Base-by-base conservation (phyloP, 2,113 vertebrate genomes). In the Prietella phreatophila region DNA sequence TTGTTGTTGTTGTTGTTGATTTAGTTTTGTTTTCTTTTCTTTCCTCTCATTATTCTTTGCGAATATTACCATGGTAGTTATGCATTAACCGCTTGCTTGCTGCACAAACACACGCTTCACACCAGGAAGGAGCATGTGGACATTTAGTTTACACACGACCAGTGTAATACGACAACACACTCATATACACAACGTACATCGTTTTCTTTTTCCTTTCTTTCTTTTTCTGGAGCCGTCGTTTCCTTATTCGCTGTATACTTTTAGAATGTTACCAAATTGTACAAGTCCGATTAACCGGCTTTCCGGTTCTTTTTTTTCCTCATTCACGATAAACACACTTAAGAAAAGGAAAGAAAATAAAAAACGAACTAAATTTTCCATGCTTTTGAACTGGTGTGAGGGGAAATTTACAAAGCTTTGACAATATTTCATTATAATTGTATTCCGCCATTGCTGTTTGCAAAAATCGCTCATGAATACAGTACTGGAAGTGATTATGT, bases 401-500 rank as follows among this genome's bases (percentile, higher is more conserved):
- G 91, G 91, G 90, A 92, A 90, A 93, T 92, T 91, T 90, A 93
- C 92, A 92, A 82, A 36, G 93, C 93, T 95, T 94, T 94, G 92
- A 87, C 89, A 92, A 93, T 92, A 94, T 94, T 95, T 88, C 88
- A 93, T 95, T 94, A 94, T 95, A 95, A 94, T 91, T 94, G 94
- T 96, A 95, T 94, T 93, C 95, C 95, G 93, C 94, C 94, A 93
- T 95, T 92, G 94, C 91, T 93, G 92, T 96, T 93, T 91, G 94
- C 93, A 90, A 93, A 92, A 84, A 90, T 82, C 81, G 94, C 95
- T 96, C 95, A 96, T 94, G 85, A 95, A 95, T 95, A 94, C 95
- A 94, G 95, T 96, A 95, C 95, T 94, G 96, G 95, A 96, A 95
- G 93, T 95, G 93, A 96, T 91, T 95, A 96, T 94, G 95, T 96